Percentiles rank a stretch among this genome's conserved stretches.
Evolutionary conservation across 2,797 vertebrate species (phyloP).

Genomic region (Oryzias dopingdopingensis): DNA sequence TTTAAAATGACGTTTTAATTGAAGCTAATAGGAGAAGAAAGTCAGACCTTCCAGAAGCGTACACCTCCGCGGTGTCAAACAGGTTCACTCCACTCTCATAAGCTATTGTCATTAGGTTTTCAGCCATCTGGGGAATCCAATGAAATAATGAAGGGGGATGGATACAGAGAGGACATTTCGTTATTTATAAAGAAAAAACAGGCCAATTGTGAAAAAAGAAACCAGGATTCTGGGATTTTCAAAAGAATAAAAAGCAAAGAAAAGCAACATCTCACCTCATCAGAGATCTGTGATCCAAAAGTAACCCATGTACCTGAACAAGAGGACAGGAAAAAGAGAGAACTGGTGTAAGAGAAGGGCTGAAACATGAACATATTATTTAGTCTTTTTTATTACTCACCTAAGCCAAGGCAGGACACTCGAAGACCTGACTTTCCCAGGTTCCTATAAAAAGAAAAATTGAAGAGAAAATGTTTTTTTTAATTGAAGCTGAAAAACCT

Average conservation of each 20-base stretch:
- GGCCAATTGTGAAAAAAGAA: background rate
- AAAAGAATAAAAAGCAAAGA: conserved; percentile 13
- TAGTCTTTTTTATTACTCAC: conserved; percentile 56
- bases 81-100: conserved; percentile 82
- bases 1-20: conserved; percentile 11
- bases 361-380: background rate
- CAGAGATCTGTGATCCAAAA: conserved; percentile 91
- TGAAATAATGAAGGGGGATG: conserved; percentile 36
- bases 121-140: conserved; percentile 71
- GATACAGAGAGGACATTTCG: conserved; percentile 24
- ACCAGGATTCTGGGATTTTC: background rate
- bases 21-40: background rate
- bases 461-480: background rate
- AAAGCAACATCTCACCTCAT: conserved; percentile 81
- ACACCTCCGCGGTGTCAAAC: conserved; percentile 83
- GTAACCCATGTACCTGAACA: conserved; percentile 90
- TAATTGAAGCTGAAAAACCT: background rate
- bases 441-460: conserved; percentile 60
- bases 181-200: conserved; percentile 26
- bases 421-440: conserved; percentile 80
- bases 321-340: conserved; percentile 17
- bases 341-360: conserved; percentile 16
- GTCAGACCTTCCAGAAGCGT: conserved; percentile 80
- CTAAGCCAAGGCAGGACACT: conserved; percentile 80
- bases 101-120: conserved; percentile 81